Evolutionary conservation across 2,797 vertebrate genomes (phyloP).

Genomic region (Pterois miles): DNA sequence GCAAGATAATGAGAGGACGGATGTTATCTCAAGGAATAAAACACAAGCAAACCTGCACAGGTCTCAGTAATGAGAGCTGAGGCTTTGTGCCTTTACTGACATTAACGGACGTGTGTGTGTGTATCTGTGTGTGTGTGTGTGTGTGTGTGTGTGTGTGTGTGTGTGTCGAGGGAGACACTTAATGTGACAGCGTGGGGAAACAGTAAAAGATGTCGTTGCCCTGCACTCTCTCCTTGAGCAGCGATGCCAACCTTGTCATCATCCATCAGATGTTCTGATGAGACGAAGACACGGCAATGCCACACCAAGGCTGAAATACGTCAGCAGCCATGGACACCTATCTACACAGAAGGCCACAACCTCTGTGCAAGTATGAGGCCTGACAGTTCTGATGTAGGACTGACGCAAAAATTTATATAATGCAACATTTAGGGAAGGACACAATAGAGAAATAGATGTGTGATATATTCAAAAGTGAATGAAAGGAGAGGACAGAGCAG

Average conservation of each 20-base stretch:
- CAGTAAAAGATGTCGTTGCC: slow-evolving; percentile 42
- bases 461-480: not conserved
- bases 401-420: not conserved
- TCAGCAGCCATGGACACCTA: slow-evolving; percentile 19
- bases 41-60: slow-evolving; percentile 5
- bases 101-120: not conserved
- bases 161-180: slow-evolving; percentile 1
- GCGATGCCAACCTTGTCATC: slow-evolving; percentile 40
- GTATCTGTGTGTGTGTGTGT: not conserved
- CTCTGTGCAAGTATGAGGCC: not conserved
- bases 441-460: not conserved
- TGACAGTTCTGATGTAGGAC: not conserved
- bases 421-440: not conserved
- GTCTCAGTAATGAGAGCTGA: not conserved
- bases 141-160: not conserved
- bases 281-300: slow-evolving; percentile 22
- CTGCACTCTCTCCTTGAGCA: slow-evolving; percentile 55
- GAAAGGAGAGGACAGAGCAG: not conserved
- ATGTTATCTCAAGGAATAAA: slow-evolving; percentile 23
- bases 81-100: not conserved
- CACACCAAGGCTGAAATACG: slow-evolving; percentile 37
- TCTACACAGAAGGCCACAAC: slow-evolving; percentile 4
- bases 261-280: slow-evolving; percentile 67
- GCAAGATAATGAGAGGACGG: not conserved
- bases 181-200: slow-evolving; percentile 35